Percentiles rank a stretch among this genome's conserved stretches.
phyloP scores from a whole-genome alignment of 2,797 vertebrate species.

The Myotis pilosus region DNA sequence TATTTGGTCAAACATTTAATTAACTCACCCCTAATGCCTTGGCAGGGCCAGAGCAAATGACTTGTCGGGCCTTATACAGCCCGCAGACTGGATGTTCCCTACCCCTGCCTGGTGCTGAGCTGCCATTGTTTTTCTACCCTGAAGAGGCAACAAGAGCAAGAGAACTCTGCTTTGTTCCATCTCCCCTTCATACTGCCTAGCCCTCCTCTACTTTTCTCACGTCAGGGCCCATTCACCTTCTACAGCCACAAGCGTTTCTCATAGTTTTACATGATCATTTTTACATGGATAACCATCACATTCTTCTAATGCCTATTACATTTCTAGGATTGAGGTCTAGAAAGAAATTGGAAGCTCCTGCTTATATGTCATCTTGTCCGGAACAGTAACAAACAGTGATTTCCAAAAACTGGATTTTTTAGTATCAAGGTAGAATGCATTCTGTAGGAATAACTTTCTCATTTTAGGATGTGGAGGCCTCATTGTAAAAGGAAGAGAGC shows the following conservation, averaged over 20 bases:
- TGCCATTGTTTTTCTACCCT: not conserved
- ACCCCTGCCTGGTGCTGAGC: not conserved
- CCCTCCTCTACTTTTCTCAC: not conserved
- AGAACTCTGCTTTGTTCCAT: not conserved
- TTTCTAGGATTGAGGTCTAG: not conserved
- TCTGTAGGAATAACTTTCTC: not conserved
- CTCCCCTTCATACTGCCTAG: not conserved
- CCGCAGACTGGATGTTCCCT: too few relatives aligned
- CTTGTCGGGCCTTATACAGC: too few relatives aligned
- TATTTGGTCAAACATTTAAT: too few relatives aligned
- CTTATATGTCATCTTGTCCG: not conserved
- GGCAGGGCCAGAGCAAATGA: too few relatives aligned
- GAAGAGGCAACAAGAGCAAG: not conserved
- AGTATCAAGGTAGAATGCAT: not conserved
- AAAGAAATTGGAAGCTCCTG: not conserved
- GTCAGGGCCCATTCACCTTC: not conserved
- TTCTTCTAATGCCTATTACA: not conserved
- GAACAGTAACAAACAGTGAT: not conserved
- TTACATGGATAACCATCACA: not conserved
- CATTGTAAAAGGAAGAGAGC: not conserved
- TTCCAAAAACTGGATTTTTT: conserved; percentile 17
- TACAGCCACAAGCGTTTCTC: not conserved
- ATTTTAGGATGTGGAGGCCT: not conserved
- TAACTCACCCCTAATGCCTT: too few relatives aligned
- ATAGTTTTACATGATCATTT: not conserved